Evolutionary conservation across 2,797 vertebrate genomes (phyloP).

Genomic region (Aselliscus stoliczkanus): DNA sequence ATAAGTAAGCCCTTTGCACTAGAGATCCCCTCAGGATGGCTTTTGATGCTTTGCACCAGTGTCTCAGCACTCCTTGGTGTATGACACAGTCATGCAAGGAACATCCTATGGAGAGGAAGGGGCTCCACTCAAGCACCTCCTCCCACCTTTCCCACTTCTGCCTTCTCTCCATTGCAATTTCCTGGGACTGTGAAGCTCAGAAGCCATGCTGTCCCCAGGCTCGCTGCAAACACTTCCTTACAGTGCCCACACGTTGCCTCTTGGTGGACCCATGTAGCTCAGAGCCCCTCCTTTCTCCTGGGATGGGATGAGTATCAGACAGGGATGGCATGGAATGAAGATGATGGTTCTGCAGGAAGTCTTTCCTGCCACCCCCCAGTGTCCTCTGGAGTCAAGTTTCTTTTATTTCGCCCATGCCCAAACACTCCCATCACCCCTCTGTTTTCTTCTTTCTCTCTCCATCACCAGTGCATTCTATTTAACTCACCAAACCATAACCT

Average conservation of each 20-base stretch:
- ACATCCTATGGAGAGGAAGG: neutral
- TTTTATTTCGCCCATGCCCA: neutral
- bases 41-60: neutral
- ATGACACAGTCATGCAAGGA: neutral
- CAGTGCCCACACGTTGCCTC: neutral
- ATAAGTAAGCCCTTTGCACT: neutral
- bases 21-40: neutral
- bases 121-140: too few relatives aligned
- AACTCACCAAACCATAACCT: neutral
- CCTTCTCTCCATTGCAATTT: neutral
- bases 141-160: fast-evolving
- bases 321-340: neutral
- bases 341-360: neutral
- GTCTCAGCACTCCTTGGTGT: neutral
- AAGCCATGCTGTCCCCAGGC: neutral
- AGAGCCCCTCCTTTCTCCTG: neutral
- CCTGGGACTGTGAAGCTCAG: neutral
- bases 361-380: too few relatives aligned
- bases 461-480: neutral
- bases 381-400: neutral
- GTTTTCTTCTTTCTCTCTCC: neutral
- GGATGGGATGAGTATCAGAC: neutral
- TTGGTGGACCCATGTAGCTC: neutral
- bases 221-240: fast-evolving
- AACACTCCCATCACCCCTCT: neutral